phyloP scores from a whole-genome alignment of 1,140 invertebrate species.

The Chymomyza costata region DNA sequence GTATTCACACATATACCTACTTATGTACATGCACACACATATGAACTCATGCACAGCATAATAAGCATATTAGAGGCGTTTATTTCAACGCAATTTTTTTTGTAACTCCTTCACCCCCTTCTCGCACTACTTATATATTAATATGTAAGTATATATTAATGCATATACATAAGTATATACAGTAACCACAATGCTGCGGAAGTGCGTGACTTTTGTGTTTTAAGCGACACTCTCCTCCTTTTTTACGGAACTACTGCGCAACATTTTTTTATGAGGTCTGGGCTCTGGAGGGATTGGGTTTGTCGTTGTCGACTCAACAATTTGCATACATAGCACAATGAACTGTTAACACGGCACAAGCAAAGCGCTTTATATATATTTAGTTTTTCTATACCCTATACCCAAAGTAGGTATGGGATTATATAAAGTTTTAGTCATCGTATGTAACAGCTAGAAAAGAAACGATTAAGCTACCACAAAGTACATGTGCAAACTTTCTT shows the following conservation, averaged over 20 bases:
- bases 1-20: background rate
- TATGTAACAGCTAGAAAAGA: no score
- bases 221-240: slow-evolving; percentile 44
- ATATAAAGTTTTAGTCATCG: no score
- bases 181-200: slow-evolving; percentile 38
- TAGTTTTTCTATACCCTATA: no score
- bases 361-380: no score
- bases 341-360: slow-evolving; percentile 40
- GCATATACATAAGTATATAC: background rate
- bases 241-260: slow-evolving; percentile 40
- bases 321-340: slow-evolving; percentile 41
- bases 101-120: slow-evolving; percentile 3
- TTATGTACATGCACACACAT: slow-evolving; percentile 4
- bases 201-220: slow-evolving; percentile 68
- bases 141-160: background rate
- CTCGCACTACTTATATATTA: background rate
- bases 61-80: slow-evolving; percentile 39
- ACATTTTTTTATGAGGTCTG: slow-evolving; percentile 49
- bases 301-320: slow-evolving; percentile 29
- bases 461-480: no score
- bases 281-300: no score
- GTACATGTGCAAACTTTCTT: no score
- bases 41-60: slow-evolving; percentile 23
- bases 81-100: slow-evolving; percentile 11
- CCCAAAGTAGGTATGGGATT: no score